These are phyloP conservation scores for Brienomyrus longianalis DNA, from an alignment of 2,113 vertebrate species.

Conservation along the genomic window DNA sequence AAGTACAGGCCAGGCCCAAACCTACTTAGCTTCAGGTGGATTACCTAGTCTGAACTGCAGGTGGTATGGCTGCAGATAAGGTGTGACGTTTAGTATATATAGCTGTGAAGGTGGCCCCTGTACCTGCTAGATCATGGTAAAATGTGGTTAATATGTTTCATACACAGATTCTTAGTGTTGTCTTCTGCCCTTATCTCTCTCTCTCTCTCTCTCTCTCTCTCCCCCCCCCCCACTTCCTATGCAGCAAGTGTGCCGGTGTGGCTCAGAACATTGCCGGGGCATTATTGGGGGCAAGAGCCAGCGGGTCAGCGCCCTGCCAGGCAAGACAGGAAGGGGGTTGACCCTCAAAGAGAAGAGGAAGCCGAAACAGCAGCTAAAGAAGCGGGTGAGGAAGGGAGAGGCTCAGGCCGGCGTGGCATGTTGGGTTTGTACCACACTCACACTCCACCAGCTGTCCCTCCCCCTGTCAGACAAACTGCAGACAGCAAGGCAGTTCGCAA, in stretches of 20 bases:
- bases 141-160: background rate
- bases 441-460: background rate
- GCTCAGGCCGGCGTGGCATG: background rate
- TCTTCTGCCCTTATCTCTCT: background rate
- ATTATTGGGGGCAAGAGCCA: slow-evolving; percentile 98
- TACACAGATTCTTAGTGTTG: background rate
- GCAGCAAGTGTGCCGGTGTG: slow-evolving; percentile 92
- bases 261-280: slow-evolving; percentile 88
- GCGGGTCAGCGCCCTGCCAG: slow-evolving; percentile 78
- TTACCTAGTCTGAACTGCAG: background rate
- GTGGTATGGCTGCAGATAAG: background rate
- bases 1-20: background rate
- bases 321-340: slow-evolving; percentile 68
- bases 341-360: slow-evolving; percentile 90
- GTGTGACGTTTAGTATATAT: background rate
- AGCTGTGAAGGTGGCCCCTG: background rate
- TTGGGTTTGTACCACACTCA: background rate
- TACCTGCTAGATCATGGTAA: background rate
- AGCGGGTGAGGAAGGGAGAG: slow-evolving; percentile 67
- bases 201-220: background rate
- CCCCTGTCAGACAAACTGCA: background rate
- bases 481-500: background rate
- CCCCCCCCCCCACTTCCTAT: background rate
- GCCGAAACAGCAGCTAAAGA: slow-evolving; percentile 96
- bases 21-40: background rate